Percentiles rank a stretch among this genome's conserved stretches.
phyloP scores from a whole-genome alignment of 2,888 invertebrate species.

The Uloborus plumipes region DNA sequence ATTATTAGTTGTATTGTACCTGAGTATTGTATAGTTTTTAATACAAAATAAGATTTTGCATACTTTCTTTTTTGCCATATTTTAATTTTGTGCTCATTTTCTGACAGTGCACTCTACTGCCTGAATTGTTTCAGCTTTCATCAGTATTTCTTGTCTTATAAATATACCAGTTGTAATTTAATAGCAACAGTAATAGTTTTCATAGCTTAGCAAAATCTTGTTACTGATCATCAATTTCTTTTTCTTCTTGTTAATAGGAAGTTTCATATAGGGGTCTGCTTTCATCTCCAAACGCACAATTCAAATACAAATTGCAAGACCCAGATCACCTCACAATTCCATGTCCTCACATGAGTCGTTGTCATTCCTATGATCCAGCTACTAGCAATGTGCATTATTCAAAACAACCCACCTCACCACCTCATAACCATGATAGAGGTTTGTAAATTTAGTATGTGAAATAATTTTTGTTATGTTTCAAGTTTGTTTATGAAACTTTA shows the following conservation, averaged over 20 bases:
- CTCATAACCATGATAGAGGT: slow-evolving; percentile 47
- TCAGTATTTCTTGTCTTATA: too few species aligned
- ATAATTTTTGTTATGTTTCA: neutral
- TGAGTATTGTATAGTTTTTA: too few species aligned
- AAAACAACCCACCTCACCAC: slow-evolving; percentile 53
- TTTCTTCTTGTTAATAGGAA: slow-evolving; percentile 26
- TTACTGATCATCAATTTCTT: neutral
- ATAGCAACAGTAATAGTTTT: too few species aligned
- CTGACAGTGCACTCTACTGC: too few species aligned
- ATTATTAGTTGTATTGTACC: too few species aligned
- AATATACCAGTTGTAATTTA: too few species aligned
- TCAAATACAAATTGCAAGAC: slow-evolving; percentile 45
- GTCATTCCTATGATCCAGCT: slow-evolving; percentile 62
- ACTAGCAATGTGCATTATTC: slow-evolving; percentile 43
- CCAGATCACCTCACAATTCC: slow-evolving; percentile 53
- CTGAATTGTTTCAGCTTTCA: too few species aligned
- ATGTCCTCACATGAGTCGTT: slow-evolving; percentile 63
- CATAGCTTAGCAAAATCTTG: too few species aligned
- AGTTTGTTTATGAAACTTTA: neutral
- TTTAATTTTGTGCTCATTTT: too few species aligned
- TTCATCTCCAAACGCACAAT: slow-evolving; percentile 48
- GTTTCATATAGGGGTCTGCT: slow-evolving; percentile 61
- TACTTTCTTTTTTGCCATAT: too few species aligned
- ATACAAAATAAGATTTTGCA: too few species aligned
- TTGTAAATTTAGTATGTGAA: neutral